Evolutionary conservation across 2,888 invertebrate species (phyloP), one percentile per base, ranked within the genome.

Genomic region (Prosopocoilus inquinatus): DNA sequence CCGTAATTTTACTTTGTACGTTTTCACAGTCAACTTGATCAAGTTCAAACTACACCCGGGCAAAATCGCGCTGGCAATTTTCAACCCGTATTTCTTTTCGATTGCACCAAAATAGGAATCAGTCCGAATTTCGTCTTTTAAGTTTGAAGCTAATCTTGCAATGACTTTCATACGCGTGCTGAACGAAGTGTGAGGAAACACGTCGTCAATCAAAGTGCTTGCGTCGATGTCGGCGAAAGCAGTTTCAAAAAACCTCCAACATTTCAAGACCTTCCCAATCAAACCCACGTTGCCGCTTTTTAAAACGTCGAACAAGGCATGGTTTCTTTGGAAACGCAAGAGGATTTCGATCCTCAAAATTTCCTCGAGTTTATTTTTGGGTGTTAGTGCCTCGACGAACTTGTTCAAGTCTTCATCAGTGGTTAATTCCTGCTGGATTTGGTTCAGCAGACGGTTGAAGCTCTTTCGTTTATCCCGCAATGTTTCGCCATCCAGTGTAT

Each of bases 121-220:
- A 7, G 54, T 52, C 8, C 16, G 4, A 16, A 49, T 33, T 35
- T 58, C 62, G 33, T 56, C 38, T 13, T 46, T 32, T n/a, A 59
- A 44, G 33, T 39, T 41, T 11, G 50, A 46, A 5, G 50, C 15
- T 11, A 61, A 46, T 16, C 56, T 50, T 32, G 45, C 52, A 11
- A 63, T 51, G 15, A 61, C n/a, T 39, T 47, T 52, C 13, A 50
- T 53, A 7, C 59, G 28, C 12, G 53, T 33, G 11, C 55, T 38
- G 28, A 48, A 60, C 3, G 62, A 62, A 11, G 57, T 36, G 9
- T 57, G 32, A 2, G 63, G 59, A 13, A 59, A 52, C 3, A 63
- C 32, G 13, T 51, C 56, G 34, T 56, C 45, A 7, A 59, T 33
- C 4, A 59, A 50, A 32, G 39, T 47, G 2, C 49, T 28, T 3